Conservation (phyloP, 64 coral and sea anemone genomes). For the Hydrozoanthus tunicans region DNA sequence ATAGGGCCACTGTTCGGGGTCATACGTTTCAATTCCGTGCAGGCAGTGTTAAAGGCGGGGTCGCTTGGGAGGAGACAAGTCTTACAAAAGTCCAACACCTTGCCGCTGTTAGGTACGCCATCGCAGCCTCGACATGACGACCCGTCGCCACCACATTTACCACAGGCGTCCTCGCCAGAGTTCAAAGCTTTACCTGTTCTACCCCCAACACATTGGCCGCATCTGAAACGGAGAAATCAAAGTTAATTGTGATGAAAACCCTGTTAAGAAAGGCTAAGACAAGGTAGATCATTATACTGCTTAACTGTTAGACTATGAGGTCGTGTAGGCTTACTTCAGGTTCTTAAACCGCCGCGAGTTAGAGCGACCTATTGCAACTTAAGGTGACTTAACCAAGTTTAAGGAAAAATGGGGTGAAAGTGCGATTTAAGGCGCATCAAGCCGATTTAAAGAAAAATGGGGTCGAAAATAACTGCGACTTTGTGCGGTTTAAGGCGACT, state of each 20-base stretch:
- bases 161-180: slow-evolving; percentile 60
- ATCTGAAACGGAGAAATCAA: neutral
- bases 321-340: too few species aligned
- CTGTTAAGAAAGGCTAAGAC: too few species aligned
- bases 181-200: slow-evolving; percentile 21
- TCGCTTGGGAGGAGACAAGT: neutral
- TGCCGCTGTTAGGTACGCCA: slow-evolving; percentile 44
- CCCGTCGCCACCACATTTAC: slow-evolving; percentile 51
- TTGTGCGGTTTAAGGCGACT: too few species aligned
- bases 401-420: too few species aligned
- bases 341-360: too few species aligned
- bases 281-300: neutral
- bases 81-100: neutral
- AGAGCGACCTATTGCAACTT: too few species aligned
- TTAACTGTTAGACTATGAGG: too few species aligned
- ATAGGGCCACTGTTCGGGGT: neutral
- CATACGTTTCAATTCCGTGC: neutral
- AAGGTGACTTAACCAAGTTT: too few species aligned
- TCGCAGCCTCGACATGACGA: slow-evolving; percentile 51
- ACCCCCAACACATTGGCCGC: slow-evolving; percentile 64
- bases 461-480: too few species aligned
- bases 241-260: neutral
- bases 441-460: too few species aligned
- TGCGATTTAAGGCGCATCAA: too few species aligned
- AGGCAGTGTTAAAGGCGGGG: neutral